These are phyloP conservation scores for Brachycybe producta DNA, from an alignment of 2,888 invertebrate genomes.

Conservation along the genomic window DNA sequence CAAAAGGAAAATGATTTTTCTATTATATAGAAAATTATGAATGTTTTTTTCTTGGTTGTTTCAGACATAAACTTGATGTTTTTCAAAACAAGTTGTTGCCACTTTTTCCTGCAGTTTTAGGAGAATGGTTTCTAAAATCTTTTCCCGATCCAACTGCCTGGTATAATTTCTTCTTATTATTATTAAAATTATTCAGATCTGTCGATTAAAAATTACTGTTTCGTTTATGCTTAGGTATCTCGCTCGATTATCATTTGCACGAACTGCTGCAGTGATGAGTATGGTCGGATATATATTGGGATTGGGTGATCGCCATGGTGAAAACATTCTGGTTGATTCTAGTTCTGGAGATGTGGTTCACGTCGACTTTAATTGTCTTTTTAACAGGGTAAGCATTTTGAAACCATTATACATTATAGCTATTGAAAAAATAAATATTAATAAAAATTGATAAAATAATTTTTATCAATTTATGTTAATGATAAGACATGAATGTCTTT, in stretches of 20 bases:
- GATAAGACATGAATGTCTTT: neutral
- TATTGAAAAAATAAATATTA: neutral
- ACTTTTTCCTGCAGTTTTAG: slow-evolving; percentile 68
- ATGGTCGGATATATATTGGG: slow-evolving; percentile 93
- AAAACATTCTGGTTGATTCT: slow-evolving; percentile 81
- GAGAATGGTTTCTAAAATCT: slow-evolving; percentile 78
- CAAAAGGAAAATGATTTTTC: too few relatives aligned
- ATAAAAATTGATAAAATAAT: neutral
- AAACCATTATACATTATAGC: neutral
- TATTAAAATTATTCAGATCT: neutral
- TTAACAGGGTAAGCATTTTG: slow-evolving; percentile 56
- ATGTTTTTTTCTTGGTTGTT: neutral
- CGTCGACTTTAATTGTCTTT: slow-evolving; percentile 95
- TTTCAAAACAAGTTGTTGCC: slow-evolving; percentile 47
- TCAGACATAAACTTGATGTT: slow-evolving; percentile 22
- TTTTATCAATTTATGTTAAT: neutral
- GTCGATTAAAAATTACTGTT: slow-evolving; percentile 16
- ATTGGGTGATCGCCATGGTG: slow-evolving; percentile 88
- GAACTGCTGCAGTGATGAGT: slow-evolving; percentile 93
- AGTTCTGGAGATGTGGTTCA: slow-evolving; percentile 88
- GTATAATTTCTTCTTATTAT: slow-evolving; percentile 34
- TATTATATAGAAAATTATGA: neutral
- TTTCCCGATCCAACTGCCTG: slow-evolving; percentile 83
- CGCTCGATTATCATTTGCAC: slow-evolving; percentile 75
- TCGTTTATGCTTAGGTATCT: slow-evolving; percentile 53